Conservation (phyloP, 2,888 invertebrate species). For the Brachyptera risi region DNA sequence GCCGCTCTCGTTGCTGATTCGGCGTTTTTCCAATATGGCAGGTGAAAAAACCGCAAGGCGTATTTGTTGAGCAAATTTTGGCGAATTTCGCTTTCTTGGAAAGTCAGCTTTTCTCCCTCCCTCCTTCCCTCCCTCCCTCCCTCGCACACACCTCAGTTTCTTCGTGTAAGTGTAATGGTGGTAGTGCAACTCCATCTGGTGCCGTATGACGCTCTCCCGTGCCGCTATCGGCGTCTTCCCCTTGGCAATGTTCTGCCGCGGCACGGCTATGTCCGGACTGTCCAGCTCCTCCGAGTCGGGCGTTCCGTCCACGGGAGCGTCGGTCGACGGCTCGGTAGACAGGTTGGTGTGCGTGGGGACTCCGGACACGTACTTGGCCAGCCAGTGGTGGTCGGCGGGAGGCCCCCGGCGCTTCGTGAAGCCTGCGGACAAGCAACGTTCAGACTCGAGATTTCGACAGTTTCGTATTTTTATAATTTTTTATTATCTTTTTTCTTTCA, state of each 20-base stretch:
- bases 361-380: constrained; percentile 35
- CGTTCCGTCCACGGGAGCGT: constrained; percentile 5
- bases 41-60: too few relatives aligned
- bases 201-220: constrained; percentile 71
- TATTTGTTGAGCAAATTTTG: too few relatives aligned
- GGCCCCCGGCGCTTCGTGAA: constrained; percentile 35
- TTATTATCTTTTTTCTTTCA: too few relatives aligned
- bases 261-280: constrained; percentile 54
- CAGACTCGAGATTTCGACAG: constrained; percentile 5
- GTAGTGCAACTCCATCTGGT: constrained; percentile 73
- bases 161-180: constrained; percentile 70
- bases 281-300: constrained; percentile 38
- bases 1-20: too few relatives aligned
- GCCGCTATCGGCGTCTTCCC: constrained; percentile 52
- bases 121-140: constrained; percentile 51
- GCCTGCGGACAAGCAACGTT: constrained; percentile 30
- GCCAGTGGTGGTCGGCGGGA: constrained; percentile 41
- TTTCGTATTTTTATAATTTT: neutral
- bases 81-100: constrained; percentile 60
- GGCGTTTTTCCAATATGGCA: too few relatives aligned
- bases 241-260: constrained; percentile 55
- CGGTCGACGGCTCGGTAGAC: neutral
- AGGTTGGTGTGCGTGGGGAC: neutral
- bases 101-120: constrained; percentile 97
- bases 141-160: constrained; percentile 57